Evolutionary conservation across 1,140 invertebrate species (phyloP).

Genomic region (Atta texana): DNA sequence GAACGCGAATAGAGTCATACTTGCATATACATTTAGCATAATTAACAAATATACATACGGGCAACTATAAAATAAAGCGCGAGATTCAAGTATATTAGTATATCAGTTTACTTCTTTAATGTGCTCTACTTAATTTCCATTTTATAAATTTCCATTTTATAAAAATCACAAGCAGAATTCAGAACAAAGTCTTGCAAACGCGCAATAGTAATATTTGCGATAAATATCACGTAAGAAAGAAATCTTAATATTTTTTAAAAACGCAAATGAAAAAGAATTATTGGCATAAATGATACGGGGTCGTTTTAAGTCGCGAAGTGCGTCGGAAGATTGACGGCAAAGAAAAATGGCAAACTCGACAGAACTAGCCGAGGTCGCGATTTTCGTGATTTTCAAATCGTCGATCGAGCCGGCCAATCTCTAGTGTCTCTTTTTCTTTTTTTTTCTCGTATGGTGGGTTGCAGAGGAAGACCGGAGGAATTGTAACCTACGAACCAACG

Average conservation of each 20-base stretch:
- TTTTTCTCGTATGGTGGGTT: conserved; percentile 77
- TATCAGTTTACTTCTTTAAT: not conserved
- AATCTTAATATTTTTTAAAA: not conserved
- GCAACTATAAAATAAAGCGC: not conserved
- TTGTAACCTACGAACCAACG: conserved; percentile 86
- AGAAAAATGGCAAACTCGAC: not conserved
- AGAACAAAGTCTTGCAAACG: not conserved
- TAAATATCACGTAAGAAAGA: not conserved
- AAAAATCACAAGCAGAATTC: not conserved
- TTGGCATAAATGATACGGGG: not conserved
- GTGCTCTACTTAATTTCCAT: conserved; percentile 6
- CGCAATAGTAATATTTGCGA: not conserved
- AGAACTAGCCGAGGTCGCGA: conserved; percentile 26
- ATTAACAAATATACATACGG: not conserved
- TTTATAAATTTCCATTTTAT: conserved; percentile 15
- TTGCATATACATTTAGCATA: not conserved
- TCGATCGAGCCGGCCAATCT: conserved; percentile 47
- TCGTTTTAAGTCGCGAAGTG: not conserved
- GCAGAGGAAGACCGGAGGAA: conserved; percentile 86
- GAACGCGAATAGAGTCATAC: not conserved
- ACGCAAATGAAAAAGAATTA: not conserved
- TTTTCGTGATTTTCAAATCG: conserved; percentile 18
- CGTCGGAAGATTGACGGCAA: not conserved
- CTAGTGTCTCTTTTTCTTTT: conserved; percentile 75
- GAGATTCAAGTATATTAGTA: not conserved